Conservation (phyloP, 92 coral and sea anemone species). For the Bergia sp. region DNA sequence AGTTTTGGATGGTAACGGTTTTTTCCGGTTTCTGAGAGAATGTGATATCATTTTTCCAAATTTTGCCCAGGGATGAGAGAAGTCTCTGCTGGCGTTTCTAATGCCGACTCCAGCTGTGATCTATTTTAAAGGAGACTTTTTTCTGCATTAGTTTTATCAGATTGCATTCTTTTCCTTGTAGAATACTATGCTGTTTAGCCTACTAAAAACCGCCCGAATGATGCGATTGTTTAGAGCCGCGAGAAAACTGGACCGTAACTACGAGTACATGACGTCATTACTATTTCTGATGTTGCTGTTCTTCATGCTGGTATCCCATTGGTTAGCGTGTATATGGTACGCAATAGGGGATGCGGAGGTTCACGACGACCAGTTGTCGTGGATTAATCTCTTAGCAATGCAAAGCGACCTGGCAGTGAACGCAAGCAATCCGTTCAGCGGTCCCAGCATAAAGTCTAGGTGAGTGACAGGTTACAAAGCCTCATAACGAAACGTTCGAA, state of each 20-base stretch:
- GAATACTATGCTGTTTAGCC: constrained; percentile 83
- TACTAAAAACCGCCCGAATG: constrained; percentile 67
- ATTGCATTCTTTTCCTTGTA: constrained; percentile 2
- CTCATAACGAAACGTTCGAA: neutral
- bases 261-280: constrained; percentile 97
- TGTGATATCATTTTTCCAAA: too few species aligned
- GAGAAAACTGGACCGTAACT: constrained; percentile 96
- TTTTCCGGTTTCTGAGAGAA: too few species aligned
- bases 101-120: too few species aligned
- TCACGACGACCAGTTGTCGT: constrained; percentile 52
- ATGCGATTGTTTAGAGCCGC: constrained; percentile 89
- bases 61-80: too few species aligned
- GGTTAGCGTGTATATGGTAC: constrained; percentile 98
- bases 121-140: too few species aligned
- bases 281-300: constrained; percentile 92
- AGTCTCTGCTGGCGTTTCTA: too few species aligned
- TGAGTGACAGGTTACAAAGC: constrained; percentile 44
- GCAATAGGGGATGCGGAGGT: constrained; percentile 77
- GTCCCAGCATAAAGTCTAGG: constrained; percentile 65
- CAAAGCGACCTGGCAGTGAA: constrained; percentile 50
- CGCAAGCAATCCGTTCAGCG: constrained; percentile 44
- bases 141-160: too few species aligned
- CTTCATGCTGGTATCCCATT: constrained; percentile 97
- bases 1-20: too few species aligned
- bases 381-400: constrained; percentile 71